Percentiles rank a stretch among this genome's conserved stretches.
These are phyloP conservation scores for Sialia sialis DNA, from an alignment of 2,113 vertebrate species.

Conservation along the genomic window DNA sequence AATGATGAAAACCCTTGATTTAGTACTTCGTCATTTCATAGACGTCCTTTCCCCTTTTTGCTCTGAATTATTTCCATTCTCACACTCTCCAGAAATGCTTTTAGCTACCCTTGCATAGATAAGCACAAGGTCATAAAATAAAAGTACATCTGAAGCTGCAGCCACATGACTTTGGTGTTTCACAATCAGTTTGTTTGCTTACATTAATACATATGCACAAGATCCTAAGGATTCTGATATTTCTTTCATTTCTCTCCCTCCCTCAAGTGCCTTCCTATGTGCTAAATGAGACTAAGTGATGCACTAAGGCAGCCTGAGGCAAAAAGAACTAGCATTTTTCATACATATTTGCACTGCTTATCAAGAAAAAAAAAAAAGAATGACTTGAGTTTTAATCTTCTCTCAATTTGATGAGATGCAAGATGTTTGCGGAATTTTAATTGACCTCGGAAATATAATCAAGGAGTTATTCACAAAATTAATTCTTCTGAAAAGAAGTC, in stretches of 20 bases:
- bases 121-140: not conserved
- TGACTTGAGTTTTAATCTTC: slow-evolving; percentile 53
- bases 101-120: not conserved
- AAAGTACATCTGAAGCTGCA: not conserved
- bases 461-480: not conserved
- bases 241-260: not conserved
- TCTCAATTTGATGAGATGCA: slow-evolving; percentile 47
- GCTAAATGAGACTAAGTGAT: not conserved
- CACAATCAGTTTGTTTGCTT: not conserved
- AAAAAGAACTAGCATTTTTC: slow-evolving; percentile 28
- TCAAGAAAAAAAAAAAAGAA: slow-evolving; percentile 36
- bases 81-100: not conserved
- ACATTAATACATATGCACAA: not conserved
- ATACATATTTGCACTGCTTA: slow-evolving; percentile 35
- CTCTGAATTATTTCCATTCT: not conserved
- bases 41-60: not conserved
- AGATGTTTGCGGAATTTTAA: slow-evolving; percentile 42
- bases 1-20: slow-evolving; percentile 20
- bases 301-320: not conserved
- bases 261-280: not conserved
- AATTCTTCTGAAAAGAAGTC: slow-evolving; percentile 3
- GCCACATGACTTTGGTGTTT: not conserved
- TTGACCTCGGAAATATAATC: slow-evolving; percentile 58
- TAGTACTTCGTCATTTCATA: not conserved
- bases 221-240: not conserved